phyloP scores from a whole-genome alignment of 2,888 invertebrate genomes.

The Serrognathus titanus region DNA sequence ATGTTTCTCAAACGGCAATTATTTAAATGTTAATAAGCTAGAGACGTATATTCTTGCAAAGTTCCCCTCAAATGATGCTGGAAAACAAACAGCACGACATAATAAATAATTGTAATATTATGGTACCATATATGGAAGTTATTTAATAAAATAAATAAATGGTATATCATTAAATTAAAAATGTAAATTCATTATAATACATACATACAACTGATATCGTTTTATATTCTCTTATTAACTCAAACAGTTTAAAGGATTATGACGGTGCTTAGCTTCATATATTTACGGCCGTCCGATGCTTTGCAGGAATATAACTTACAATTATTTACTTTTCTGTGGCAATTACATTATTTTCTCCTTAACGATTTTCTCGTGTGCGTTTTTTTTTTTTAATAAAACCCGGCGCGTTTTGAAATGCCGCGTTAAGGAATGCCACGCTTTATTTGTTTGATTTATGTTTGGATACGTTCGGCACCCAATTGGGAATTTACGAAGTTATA shows the following conservation, averaged over 20 bases:
- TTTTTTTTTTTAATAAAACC: not conserved
- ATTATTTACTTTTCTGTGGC: slow-evolving; percentile 11
- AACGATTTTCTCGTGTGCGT: not conserved
- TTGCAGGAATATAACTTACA: slow-evolving; percentile 1
- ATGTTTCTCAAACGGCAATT: too few species aligned
- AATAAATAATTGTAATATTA: not conserved
- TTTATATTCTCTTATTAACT: slow-evolving; percentile 6
- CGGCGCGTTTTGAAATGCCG: not conserved
- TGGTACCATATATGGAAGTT: not conserved
- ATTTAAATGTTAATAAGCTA: too few species aligned
- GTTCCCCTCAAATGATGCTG: not conserved
- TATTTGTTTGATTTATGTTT: too few species aligned
- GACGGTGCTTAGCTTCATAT: slow-evolving; percentile 1
- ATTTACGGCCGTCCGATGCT: not conserved
- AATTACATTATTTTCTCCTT: slow-evolving; percentile 6
- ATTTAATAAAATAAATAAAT: slow-evolving; percentile 14
- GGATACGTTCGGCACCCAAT: too few species aligned
- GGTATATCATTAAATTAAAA: slow-evolving; percentile 10
- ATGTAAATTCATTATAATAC: slow-evolving; percentile 13
- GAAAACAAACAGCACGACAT: not conserved
- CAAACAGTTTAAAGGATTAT: slow-evolving; percentile 2
- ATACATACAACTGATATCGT: slow-evolving; percentile 7
- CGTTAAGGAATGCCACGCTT: too few species aligned
- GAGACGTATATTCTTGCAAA: too few species aligned
- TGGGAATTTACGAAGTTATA: too few species aligned